Percentiles rank a stretch among this genome's conserved stretches.
Conservation (phyloP, 2,797 vertebrate genomes). For the Pogoniulus pusillus region DNA sequence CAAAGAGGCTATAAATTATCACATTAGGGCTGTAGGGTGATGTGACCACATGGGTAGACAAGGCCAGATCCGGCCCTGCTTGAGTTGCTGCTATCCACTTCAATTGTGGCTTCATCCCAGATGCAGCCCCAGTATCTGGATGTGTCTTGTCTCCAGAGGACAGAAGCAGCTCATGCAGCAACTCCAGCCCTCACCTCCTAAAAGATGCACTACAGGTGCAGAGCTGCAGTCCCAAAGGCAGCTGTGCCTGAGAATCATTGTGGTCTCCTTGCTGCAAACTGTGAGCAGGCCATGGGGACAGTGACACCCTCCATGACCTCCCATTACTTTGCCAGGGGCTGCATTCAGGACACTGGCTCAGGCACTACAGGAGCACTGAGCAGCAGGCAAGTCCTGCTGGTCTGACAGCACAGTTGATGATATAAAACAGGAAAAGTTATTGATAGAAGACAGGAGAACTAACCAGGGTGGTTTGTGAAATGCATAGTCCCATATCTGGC, state of each 20-base stretch:
- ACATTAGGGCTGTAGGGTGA: fast-evolving
- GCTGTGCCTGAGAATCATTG: neutral
- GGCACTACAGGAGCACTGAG: neutral
- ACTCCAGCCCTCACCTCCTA: neutral
- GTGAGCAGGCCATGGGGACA: fast-evolving
- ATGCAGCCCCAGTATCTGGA: neutral
- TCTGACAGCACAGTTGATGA: neutral
- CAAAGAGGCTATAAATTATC: fast-evolving
- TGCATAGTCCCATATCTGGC: neutral
- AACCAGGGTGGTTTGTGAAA: neutral
- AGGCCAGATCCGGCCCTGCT: neutral
- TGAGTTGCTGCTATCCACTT: neutral
- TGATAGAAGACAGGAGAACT: neutral
- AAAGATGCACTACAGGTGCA: fast-evolving
- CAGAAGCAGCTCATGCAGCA: neutral
- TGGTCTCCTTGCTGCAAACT: neutral
- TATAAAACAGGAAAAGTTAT: neutral
- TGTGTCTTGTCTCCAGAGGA: neutral
- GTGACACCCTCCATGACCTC: neutral
- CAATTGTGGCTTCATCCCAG: neutral
- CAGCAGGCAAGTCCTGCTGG: neutral
- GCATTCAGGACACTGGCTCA: neutral
- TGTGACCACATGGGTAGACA: neutral
- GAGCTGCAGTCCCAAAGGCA: neutral
- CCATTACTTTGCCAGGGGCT: fast-evolving